phyloP scores from a whole-genome alignment of 2,888 invertebrate genomes.

The Eupeodes luniger region DNA sequence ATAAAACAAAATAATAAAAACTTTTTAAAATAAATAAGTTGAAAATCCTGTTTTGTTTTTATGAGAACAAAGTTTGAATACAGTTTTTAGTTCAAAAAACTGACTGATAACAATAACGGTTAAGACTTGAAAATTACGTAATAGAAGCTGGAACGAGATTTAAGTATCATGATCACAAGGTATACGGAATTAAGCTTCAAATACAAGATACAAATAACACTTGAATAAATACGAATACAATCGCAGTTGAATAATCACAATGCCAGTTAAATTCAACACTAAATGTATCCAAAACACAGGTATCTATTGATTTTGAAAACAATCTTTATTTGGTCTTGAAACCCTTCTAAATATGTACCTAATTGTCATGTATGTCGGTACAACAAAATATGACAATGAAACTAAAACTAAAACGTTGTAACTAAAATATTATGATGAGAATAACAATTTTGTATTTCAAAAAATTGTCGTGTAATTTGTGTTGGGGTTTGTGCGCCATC shows the following conservation, averaged over 20 bases:
- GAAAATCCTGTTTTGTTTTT: constrained; percentile 11
- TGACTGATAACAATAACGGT: background rate
- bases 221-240: background rate
- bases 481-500: constrained; percentile 32
- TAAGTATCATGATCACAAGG: background rate
- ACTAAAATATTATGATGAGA: background rate
- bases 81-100: background rate
- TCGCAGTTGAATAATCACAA: background rate
- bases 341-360: background rate
- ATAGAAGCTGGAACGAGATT: background rate
- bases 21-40: constrained; percentile 6
- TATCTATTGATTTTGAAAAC: background rate
- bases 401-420: background rate
- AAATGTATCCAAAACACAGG: background rate
- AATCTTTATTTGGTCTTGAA: background rate
- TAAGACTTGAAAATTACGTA: constrained; percentile 13
- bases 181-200: background rate
- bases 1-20: background rate
- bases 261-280: background rate
- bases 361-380: fast-evolving
- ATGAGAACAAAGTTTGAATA: background rate
- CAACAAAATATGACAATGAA: background rate
- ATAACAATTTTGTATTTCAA: background rate
- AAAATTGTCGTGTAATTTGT: constrained; percentile 27
- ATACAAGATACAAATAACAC: background rate